Evolutionary conservation across 2,797 vertebrate species (phyloP), one percentile per base, ranked within the genome.

Genomic region (Margarornis squamiger): DNA sequence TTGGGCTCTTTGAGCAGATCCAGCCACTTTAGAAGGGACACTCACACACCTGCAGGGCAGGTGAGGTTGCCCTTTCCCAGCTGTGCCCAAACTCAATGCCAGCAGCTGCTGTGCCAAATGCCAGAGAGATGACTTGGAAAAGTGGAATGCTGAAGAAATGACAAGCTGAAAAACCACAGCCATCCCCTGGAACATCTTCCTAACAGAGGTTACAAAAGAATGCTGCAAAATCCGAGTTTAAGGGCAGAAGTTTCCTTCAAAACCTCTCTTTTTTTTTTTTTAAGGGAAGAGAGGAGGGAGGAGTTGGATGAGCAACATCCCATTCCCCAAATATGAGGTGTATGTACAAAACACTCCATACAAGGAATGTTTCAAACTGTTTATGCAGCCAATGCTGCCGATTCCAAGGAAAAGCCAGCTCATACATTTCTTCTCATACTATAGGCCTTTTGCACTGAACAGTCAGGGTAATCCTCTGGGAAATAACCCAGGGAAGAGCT

Each of bases 371-470:
- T 49, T 65, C 23, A 34, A 30, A 13, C 49, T 45, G 10, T 46
- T 76, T 3, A 34, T 0, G 5, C 41, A 77, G 68, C 57, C 43
- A 49, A 0, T 1, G 1, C 43, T 63, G n/a, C 7, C 1, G 1
- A 61, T 43, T 75, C 38, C 38, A 65, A 72, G 66, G 66, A 71
- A 87, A 80, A 79, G n/a, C n/a, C 36, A 49, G 21, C 32, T 3
- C 7, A 9, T 7, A 8, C 5, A 3, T 75, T 68, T 61, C 71
- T 38, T 32, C 32, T 57, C 59, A 16, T 4, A 7, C 21, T 16
- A 2, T 0, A 15, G 29, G 20, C 19, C 29, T 61, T 22, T 34
- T 55, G 43, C 27, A 21, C 17, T 46, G 26, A 55, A 27, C 3
- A 57, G 32, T 0, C n/a, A 39, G 38, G 39, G 22, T 2, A 48